Conservation (phyloP, 1,140 invertebrate species). For the Calycopis cecrops region DNA sequence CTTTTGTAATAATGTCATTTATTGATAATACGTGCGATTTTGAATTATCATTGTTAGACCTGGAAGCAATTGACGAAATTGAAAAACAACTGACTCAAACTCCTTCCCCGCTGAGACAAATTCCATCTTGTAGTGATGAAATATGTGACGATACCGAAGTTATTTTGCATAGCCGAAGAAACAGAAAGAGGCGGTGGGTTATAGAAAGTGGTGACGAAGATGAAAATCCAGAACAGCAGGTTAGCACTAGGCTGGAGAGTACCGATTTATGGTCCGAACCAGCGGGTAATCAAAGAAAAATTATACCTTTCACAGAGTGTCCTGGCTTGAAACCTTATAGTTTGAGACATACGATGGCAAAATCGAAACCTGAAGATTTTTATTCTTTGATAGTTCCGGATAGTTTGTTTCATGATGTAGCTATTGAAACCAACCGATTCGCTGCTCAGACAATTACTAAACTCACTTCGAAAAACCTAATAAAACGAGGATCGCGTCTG, state of each 20-base stretch:
- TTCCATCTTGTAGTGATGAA: slow-evolving; percentile 14
- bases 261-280: slow-evolving; percentile 22
- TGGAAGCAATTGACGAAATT: slow-evolving; percentile 15
- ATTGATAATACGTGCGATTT: slow-evolving; percentile 16
- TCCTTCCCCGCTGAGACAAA: slow-evolving; percentile 7
- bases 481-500: slow-evolving; percentile 22
- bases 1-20: slow-evolving; percentile 17
- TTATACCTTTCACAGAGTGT: slow-evolving; percentile 28
- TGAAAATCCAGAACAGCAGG: slow-evolving; percentile 14
- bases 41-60: slow-evolving; percentile 16
- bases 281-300: slow-evolving; percentile 25
- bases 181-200: slow-evolving; percentile 15
- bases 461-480: slow-evolving; percentile 14
- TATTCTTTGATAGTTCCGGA: slow-evolving; percentile 45
- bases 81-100: slow-evolving; percentile 19
- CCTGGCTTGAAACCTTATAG: slow-evolving; percentile 12
- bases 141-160: slow-evolving; percentile 14
- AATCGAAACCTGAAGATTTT: slow-evolving; percentile 25
- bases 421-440: slow-evolving; percentile 25
- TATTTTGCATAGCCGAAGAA: slow-evolving; percentile 14
- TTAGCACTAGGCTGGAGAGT: slow-evolving; percentile 13
- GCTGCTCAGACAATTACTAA: slow-evolving; percentile 21
- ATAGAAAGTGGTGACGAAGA: slow-evolving; percentile 16
- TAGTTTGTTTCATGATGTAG: slow-evolving; percentile 26
- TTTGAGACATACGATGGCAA: slow-evolving; percentile 15